These are phyloP conservation scores for Trissolcus brochymenae DNA, from an alignment of 2,888 invertebrate species.

Conservation along the genomic window DNA sequence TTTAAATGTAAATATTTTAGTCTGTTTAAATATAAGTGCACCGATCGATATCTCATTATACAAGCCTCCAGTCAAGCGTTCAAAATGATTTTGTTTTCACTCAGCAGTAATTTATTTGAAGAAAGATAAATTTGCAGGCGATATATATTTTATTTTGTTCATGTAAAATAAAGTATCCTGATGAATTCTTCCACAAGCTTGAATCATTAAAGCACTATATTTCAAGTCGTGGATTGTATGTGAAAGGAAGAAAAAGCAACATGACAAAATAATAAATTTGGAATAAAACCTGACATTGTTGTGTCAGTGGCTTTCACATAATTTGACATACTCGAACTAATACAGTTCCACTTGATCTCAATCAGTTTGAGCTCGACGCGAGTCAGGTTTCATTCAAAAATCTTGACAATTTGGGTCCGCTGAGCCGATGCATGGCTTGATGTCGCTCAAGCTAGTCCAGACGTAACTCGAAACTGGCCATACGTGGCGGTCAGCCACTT, in stretches of 20 bases:
- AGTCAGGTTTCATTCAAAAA: conserved; percentile 57
- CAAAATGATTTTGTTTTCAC: no score
- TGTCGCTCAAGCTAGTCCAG: conserved; percentile 64
- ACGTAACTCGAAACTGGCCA: conserved; percentile 71
- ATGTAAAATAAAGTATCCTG: neutral
- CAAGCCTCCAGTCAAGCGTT: no score
- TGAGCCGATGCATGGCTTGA: conserved; percentile 68
- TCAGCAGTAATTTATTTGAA: no score
- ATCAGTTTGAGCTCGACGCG: conserved; percentile 45
- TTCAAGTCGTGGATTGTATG: neutral
- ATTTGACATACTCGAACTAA: conserved; percentile 50
- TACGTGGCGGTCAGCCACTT: conserved; percentile 62
- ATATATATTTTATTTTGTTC: neutral
- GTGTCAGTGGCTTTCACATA: conserved; percentile 29
- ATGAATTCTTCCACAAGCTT: neutral
- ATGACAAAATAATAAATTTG: conserved; percentile 16
- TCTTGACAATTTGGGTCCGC: conserved; percentile 47
- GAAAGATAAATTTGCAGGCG: no score
- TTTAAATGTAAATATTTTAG: no score
- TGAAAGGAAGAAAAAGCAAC: conserved; percentile 1
- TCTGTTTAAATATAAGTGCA: no score
- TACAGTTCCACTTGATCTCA: conserved; percentile 53
- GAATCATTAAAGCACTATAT: neutral
- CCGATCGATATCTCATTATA: no score
- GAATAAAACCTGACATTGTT: conserved; percentile 25